Percentiles rank a stretch among this genome's conserved stretches.
These are phyloP conservation scores for Chaenocephalus aceratus DNA, from an alignment of 2,113 vertebrate species.

Conservation along the genomic window DNA sequence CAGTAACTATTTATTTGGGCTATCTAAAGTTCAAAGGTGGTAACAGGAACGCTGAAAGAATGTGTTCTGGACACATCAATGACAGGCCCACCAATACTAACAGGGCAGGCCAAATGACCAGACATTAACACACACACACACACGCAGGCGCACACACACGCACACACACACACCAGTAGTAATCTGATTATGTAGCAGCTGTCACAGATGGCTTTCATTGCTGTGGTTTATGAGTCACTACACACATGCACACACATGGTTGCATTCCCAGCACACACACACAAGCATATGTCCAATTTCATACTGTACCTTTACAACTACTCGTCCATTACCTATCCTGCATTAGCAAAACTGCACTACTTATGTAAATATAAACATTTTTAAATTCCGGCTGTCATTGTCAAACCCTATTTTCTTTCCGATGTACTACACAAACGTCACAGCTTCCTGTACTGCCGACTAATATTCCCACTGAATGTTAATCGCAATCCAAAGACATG, in stretches of 20 bases:
- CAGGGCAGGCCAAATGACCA: conserved; percentile 43
- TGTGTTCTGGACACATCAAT: conserved; percentile 49
- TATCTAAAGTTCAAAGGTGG: conserved; percentile 29
- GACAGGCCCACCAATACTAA: conserved; percentile 36
- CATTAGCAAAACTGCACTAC: neutral
- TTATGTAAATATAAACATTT: neutral
- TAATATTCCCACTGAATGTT: neutral
- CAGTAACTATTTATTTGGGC: neutral
- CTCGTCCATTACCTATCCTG: neutral
- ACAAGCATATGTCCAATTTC: too few relatives aligned
- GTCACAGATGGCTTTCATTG: conserved; percentile 64
- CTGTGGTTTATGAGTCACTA: conserved; percentile 60
- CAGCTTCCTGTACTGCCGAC: neutral
- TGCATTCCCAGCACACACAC: neutral
- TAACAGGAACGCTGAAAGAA: conserved; percentile 55
- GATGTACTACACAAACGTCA: neutral
- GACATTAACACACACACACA: neutral
- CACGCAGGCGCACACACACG: conserved; percentile 15
- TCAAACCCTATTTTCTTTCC: neutral
- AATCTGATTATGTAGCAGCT: conserved; percentile 78
- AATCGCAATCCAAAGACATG: neutral
- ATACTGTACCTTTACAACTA: too few relatives aligned
- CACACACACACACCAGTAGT: conserved; percentile 53
- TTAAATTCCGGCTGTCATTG: neutral
- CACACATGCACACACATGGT: conserved; percentile 33